Evolutionary conservation across 2,888 invertebrate species (phyloP), one percentile per base, ranked within the genome.

Genomic region (Macrophya annulata): DNA sequence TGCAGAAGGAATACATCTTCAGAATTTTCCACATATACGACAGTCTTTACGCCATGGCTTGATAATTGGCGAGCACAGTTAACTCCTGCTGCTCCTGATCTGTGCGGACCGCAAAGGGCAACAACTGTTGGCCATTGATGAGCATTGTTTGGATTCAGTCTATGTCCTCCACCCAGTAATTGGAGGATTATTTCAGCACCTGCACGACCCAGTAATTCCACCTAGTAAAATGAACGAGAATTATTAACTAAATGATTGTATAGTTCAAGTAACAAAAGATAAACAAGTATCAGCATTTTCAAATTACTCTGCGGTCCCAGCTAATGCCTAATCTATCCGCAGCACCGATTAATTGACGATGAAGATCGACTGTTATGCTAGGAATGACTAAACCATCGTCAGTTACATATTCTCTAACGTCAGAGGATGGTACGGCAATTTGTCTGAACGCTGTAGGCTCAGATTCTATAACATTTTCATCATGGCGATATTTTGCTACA

Each of bases 101-200:
- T 94, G 93, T 97, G 96, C 48, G 96, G 95, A 79, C 96, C 96
- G 90, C 96, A 96, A 86, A 98, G 94, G 86, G 97, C 96, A 85
- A 96, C 97, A 79, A 97, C 97, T 76, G 95, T 95, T 84, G 98
- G 98, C 95, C 96, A 95, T 94, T 98, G 98, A 94, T 98, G 98
- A 87, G 96, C 96, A 94, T 98, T 98, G 90, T 97, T 96, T 74
- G 98, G 97, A 92, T 97, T 97, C 85, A 98, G 94, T 84, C 98
- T 95, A 90, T 98, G 96, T 59, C 96, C 97, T 83, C 98, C 98
- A 65, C 98, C 98, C 85, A 97, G 94, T 83, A 98, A 94, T 89
- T 97, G 96, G 15, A 98, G 95, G 86, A 97, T 96, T 94, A 98
- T 96, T 94, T 98, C 98, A 85, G 97, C 96, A 45, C 97, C 96